Base-by-base conservation (phyloP, 2,113 vertebrate genomes). In the Henicopernis longicauda region DNA sequence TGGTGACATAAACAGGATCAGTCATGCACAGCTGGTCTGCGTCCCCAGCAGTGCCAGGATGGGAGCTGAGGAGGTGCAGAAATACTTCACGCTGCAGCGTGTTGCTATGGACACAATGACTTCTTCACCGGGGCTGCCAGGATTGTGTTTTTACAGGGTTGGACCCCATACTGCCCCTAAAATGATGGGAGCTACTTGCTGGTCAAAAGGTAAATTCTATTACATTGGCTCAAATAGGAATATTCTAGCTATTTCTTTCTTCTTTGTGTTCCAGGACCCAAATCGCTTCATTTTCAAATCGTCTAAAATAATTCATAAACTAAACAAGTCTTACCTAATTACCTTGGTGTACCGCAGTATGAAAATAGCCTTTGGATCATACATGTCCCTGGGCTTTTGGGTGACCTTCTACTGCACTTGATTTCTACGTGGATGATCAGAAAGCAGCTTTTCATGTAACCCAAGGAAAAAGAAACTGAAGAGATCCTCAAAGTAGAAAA, bases 1-100 rank as follows among this genome's bases (percentile, higher is more conserved):
- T 78, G 89, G 76, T 95, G 96, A 96, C 90, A 96, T 40, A 94
- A 85, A 91, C 44, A 83, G 86, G 71, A 80, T 84, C 80, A 76
- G 90, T 70, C 82, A 61, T 16, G 32, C 76, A 44, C 66, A 9
- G 63, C 69, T 92, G 92, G 67, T 94, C 92, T 32, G 11, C 34
- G 79, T 63, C 73, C 92, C 57, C 84, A 91, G 93, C 78, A 92
- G 71, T 45, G 93, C 91, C 95, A 95, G 82, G 78, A 10, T 47
- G 61, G 73, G 63, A 90, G 55, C 52, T 88, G 23, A 32, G 5
- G 38, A 93, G 87, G 52, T 84, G 77, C 82, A 92, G 59, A 47
- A 96, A 77, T 27, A 4, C 47, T 16, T 82, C 44, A 52, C 6
- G 0, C 8, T 57, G 66, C 59, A 61, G 27, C 1, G 1, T 38